These are phyloP conservation scores for Peromyscus leucopus DNA, from an alignment of 2,113 vertebrate species.

Conservation along the genomic window DNA sequence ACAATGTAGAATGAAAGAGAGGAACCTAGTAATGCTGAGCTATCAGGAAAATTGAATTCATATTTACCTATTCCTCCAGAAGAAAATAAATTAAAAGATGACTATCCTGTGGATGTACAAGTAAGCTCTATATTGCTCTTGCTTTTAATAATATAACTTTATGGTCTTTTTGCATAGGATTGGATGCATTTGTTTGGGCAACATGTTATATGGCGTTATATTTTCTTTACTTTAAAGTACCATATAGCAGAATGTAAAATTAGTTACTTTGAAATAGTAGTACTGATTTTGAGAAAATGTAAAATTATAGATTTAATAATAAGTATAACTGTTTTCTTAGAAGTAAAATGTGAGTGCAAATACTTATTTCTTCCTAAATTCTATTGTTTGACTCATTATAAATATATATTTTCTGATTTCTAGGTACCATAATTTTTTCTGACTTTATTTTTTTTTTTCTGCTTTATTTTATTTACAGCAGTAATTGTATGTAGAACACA, in stretches of 20 bases:
- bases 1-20: constrained; percentile 88
- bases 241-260: background rate
- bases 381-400: background rate
- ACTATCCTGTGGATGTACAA: constrained; percentile 84
- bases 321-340: background rate
- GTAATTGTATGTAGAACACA: background rate
- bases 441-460: background rate
- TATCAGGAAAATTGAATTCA: constrained; percentile 84
- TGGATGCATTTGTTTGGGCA: constrained; percentile 47
- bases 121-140: constrained; percentile 81
- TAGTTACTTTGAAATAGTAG: constrained; percentile 11
- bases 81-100: constrained; percentile 85
- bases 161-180: constrained; percentile 51
- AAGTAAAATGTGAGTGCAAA: constrained; percentile 14
- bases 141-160: constrained; percentile 50
- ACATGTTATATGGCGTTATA: background rate
- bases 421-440: background rate
- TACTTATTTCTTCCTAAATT: constrained; percentile 33
- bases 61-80: constrained; percentile 80
- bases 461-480: constrained; percentile 1
- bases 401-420: background rate
- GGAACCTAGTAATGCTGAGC: constrained; percentile 79
- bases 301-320: constrained; percentile 41
- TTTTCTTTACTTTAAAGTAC: constrained; percentile 33
- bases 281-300: constrained; percentile 60